Percentiles rank a stretch among this genome's conserved stretches.
Conservation (phyloP, 2,888 invertebrate species). For the Pseudoips prasinana region DNA sequence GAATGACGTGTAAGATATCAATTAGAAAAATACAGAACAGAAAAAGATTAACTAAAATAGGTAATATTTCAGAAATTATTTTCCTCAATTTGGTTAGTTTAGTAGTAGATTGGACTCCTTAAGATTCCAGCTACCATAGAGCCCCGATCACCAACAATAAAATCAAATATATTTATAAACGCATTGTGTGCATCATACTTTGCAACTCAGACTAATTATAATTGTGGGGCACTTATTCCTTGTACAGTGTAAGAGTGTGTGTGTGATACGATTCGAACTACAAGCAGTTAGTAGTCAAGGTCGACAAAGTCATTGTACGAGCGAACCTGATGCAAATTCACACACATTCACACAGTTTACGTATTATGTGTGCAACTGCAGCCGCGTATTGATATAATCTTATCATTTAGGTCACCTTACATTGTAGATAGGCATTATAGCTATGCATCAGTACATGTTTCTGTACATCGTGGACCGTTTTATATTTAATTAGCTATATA, state of each 20-base stretch:
- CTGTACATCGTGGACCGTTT: no score
- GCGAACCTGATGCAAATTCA: conserved; percentile 62
- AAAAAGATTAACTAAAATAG: no score
- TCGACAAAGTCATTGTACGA: conserved; percentile 80
- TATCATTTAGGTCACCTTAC: conserved; percentile 82
- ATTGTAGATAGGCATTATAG: conserved; percentile 67
- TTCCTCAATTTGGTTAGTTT: no score
- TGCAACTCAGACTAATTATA: conserved; percentile 46
- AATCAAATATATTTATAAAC: no score
- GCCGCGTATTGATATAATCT: conserved; percentile 73
- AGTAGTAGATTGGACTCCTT: no score
- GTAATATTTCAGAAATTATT: no score
- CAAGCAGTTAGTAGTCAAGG: conserved; percentile 68
- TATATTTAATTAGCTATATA: no score
- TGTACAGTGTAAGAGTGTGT: conserved; percentile 39
- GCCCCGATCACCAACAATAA: no score
- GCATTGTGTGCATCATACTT: conserved; percentile 40
- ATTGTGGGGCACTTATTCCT: conserved; percentile 61
- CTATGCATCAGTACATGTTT: no score
- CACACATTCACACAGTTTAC: conserved; percentile 42
- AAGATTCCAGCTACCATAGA: no score
- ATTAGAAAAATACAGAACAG: no score
- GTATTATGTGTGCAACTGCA: conserved; percentile 43
- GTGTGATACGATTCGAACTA: conserved; percentile 46
- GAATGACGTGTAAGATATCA: no score